These are phyloP conservation scores for Pristionchus maxplancki DNA, from an alignment of 2,888 invertebrate species.

Conservation along the genomic window DNA sequence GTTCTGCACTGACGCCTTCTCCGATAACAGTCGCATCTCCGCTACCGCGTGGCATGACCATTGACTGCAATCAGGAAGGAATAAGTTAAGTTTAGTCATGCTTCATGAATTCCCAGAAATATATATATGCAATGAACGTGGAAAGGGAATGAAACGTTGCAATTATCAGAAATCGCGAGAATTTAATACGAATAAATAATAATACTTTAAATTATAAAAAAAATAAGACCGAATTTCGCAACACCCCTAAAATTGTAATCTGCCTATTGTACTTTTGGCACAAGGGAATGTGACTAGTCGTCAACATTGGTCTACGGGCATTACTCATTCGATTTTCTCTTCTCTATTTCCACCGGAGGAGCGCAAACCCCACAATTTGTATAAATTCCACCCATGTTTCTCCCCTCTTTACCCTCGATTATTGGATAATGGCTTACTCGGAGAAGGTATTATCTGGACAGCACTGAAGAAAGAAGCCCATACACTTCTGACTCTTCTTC, in stretches of 20 bases:
- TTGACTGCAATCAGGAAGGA: constrained; percentile 83
- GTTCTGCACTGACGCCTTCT: constrained; percentile 88
- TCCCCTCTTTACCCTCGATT: neutral
- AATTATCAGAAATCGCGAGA: too few species aligned
- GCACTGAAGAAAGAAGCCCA: constrained; percentile 88
- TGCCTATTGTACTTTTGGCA: constrained; percentile 38
- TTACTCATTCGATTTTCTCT: constrained; percentile 3
- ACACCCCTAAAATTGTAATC: neutral
- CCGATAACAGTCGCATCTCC: constrained; percentile 90
- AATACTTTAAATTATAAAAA: too few species aligned
- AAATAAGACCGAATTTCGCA: neutral
- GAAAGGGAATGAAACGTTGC: too few species aligned
- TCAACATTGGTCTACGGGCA: neutral
- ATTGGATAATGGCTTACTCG: constrained; percentile 80
- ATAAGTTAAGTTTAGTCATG: neutral
- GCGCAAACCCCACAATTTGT: neutral
- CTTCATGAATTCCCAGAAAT: neutral
- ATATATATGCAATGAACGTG: too few species aligned
- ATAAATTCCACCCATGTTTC: neutral
- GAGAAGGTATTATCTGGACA: constrained; percentile 95
- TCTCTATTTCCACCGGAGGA: neutral
- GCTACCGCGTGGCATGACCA: constrained; percentile 99
- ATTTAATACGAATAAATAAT: too few species aligned
- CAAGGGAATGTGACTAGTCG: neutral
- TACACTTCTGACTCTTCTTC: constrained; percentile 78